Conservation (phyloP, 1,140 invertebrate species). For the Drosophila tani region DNA sequence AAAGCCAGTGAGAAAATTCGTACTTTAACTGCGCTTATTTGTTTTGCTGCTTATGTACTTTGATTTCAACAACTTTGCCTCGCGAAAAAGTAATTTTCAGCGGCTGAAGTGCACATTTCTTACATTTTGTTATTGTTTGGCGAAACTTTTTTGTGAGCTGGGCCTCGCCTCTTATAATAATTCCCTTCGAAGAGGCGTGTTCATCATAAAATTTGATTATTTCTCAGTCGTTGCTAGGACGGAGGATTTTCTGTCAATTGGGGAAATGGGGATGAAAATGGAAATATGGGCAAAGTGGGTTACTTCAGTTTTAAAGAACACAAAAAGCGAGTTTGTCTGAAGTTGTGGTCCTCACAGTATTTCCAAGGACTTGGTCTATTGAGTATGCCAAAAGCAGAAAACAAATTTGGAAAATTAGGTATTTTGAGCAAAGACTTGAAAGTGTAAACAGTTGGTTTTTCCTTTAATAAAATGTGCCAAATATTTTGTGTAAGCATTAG, state of each 20-base stretch:
- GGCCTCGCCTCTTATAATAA: constrained; percentile 34
- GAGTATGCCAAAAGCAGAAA: neutral
- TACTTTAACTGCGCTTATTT: constrained; percentile 57
- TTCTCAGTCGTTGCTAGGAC: constrained; percentile 35
- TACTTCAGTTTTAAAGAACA: constrained; percentile 9
- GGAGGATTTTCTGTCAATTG: neutral
- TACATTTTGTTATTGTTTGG: constrained; percentile 43
- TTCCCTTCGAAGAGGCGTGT: constrained; percentile 34
- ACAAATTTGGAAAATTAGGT: neutral
- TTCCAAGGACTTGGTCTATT: neutral
- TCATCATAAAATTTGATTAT: constrained; percentile 49
- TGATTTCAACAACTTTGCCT: constrained; percentile 58
- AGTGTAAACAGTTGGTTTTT: neutral
- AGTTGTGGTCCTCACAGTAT: neutral
- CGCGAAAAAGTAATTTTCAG: constrained; percentile 17
- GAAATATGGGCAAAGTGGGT: constrained; percentile 5
- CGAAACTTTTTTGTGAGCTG: constrained; percentile 33
- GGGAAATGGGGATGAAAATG: neutral
- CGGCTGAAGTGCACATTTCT: constrained; percentile 49
- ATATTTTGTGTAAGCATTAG: neutral
- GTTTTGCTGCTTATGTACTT: constrained; percentile 58
- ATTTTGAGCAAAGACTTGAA: neutral
- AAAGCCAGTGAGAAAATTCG: constrained; percentile 41
- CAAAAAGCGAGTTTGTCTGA: neutral
- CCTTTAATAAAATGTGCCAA: neutral